Evolutionary conservation across 2,113 vertebrate genomes (phyloP), one percentile per base, ranked within the genome.

Genomic region (Pavo muticus): DNA sequence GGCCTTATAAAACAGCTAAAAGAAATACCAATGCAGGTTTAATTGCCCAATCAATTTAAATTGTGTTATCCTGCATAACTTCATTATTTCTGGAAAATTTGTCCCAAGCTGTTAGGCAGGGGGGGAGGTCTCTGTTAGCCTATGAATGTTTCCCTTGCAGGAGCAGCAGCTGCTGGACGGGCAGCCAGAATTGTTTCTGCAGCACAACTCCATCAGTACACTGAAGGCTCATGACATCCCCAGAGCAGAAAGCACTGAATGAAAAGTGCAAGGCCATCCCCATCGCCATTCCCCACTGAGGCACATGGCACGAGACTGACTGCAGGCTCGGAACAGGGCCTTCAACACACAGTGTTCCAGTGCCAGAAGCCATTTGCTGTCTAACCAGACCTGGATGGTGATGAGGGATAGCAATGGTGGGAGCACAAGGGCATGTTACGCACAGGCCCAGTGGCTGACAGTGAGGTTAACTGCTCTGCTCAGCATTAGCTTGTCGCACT

Each of bases 201-300:
- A 32, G 54, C 54, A 57, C 54, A 57, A 57, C 54, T 57, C 54
- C 6, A 18, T 32, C 54, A 56, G 54, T 17, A 18, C 54, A 32
- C 16, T 32, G 30, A 57, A 57, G 54, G 88, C 27, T 91, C 44
- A 61, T 39, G 23, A 35, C 56, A 37, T 35, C 67, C 64, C 57
- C n/a, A 76, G 52, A 57, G 29, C 69, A 40, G 64, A 76, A 75
- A 60, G 48, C 29, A 30, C 16, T 68, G 64, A 44, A 80, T 42
- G 0, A 0, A 27, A 88, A 80, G 2, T 8, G 63, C 50, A 63
- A 71, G 16, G 29, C 47, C 10, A 21, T 7, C 42, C 23, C n/a
- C 1, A 5, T 9, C 0, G 0, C 16, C 1, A 8, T 44, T 88
- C 30, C 64, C 52, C 37, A 10, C 0, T 8, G 30, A 17, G 52